phyloP scores from a whole-genome alignment of 2,797 vertebrate genomes.

The Melanotaenia maccullochi region DNA sequence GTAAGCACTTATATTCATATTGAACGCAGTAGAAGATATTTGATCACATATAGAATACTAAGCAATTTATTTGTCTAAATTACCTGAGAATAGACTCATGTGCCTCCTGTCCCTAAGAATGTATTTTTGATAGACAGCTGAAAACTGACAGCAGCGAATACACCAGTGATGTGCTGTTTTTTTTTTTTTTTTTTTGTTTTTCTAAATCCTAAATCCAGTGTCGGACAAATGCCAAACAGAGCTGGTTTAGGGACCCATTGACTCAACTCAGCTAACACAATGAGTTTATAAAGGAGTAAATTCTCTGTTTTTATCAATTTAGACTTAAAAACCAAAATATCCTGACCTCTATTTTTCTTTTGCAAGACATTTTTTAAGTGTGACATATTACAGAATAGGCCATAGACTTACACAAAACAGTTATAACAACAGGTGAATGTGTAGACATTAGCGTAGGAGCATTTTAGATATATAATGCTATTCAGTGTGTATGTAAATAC shows the following conservation, averaged over 20 bases:
- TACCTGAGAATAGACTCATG: not conserved
- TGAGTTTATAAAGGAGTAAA: not conserved
- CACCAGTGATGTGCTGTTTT: not conserved
- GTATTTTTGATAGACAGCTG: not conserved
- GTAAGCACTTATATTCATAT: constrained; percentile 56
- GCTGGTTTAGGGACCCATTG: not conserved
- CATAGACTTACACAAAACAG: too few relatives aligned
- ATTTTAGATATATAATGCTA: too few relatives aligned
- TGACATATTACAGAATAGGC: not conserved
- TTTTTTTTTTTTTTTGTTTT: not conserved
- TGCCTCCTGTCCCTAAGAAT: not conserved
- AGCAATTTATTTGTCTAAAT: not conserved
- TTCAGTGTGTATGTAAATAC: not conserved
- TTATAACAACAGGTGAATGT: too few relatives aligned
- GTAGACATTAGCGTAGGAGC: too few relatives aligned
- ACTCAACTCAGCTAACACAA: not conserved
- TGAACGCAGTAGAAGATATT: constrained; percentile 47
- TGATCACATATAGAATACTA: constrained; percentile 24
- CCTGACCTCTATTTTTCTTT: too few relatives aligned
- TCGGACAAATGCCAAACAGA: not conserved
- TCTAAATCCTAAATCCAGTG: not conserved
- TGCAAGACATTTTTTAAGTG: not conserved
- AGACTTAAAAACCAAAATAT: not conserved
- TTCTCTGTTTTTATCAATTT: not conserved
- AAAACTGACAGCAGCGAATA: constrained; percentile 32